Base-by-base conservation (phyloP, 92 coral and sea anemone species). In the Umimayanthus chanpuru region DNA sequence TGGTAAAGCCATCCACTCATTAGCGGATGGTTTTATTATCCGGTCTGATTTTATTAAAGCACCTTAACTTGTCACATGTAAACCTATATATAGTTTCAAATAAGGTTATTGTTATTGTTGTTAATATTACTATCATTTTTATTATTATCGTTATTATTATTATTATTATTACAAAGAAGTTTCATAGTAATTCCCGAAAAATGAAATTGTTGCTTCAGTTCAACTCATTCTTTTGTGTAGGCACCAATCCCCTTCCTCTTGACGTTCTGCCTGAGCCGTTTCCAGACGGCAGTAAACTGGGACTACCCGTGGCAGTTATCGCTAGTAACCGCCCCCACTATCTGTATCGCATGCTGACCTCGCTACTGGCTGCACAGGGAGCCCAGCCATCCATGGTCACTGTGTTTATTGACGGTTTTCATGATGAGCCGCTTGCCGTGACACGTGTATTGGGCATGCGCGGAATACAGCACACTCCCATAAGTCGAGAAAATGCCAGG, bases 261-360 rank as follows among this genome's bases (percentile, higher is more conserved):
- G 95, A 97, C 64, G 93, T 93, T 26, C 87, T 81, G 49, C 83
- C 96, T 26, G 93, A 92, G 28, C 93, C 94, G 41, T 82, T 97
- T 6, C 93, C 94, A 6, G 91, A 92, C 18, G 94, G 93, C 32
- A 75, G 90, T 40, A 92, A 85, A 53, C 82, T 96, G 87, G 85
- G 86, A 4, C 93, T 97, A 14, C 99, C 99, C 50, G 96, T 97
- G 6, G 99, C 99, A n/a, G 90, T 97, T 49, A 92, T 97, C 28
- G 99, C 99, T 76, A 95, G 99, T 85, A 95, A 97, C 93, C 87
- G 99, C 30, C 99, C 99, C 9, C 95, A 94, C 81, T 97, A 97
- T 81, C 88, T 97, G 80, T 95, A 95, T 88, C 96, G 99, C 16
- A 94, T 92, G 94, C 84, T 97, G 53, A 90, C 97, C 38, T 97